Percentiles rank a stretch among this genome's conserved stretches.
Conservation (phyloP, 1,140 invertebrate species). For the Drosophila mayri region DNA sequence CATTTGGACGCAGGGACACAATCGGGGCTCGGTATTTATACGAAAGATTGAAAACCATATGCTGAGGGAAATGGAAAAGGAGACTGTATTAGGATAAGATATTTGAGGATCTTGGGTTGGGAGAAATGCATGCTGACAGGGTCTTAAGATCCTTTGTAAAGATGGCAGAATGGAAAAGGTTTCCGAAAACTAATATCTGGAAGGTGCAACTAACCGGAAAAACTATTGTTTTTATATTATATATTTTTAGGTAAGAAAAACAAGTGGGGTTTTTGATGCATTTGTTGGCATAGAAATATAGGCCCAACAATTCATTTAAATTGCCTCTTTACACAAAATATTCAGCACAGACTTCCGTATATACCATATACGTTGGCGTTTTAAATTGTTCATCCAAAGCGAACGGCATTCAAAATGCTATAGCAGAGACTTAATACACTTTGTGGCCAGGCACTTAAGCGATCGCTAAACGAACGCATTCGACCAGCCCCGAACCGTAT, state of each 20-base stretch:
- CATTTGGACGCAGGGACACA: slow-evolving; percentile 36
- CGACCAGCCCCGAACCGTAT: slow-evolving; percentile 46
- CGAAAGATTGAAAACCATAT: slow-evolving; percentile 32
- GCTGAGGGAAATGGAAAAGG: slow-evolving; percentile 31
- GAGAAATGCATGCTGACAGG: slow-evolving; percentile 20
- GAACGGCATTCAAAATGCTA: slow-evolving; percentile 10
- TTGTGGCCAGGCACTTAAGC: slow-evolving; percentile 34
- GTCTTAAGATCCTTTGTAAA: slow-evolving; percentile 26
- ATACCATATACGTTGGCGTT: not conserved
- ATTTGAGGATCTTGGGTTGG: slow-evolving; percentile 8
- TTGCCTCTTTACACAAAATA: slow-evolving; percentile 6
- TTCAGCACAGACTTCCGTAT: slow-evolving; percentile 20
- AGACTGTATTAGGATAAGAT: slow-evolving; percentile 35
- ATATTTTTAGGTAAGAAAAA: not conserved
- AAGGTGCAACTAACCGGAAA: slow-evolving; percentile 1
- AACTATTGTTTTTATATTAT: not conserved
- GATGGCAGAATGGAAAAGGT: slow-evolving; percentile 3
- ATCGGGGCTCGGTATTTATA: slow-evolving; percentile 21
- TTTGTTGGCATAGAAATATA: no score
- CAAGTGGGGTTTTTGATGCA: not conserved
- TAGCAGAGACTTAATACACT: slow-evolving; percentile 8
- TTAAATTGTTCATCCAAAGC: slow-evolving; percentile 8
- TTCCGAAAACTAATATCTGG: slow-evolving; percentile 1
- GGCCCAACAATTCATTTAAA: not conserved
- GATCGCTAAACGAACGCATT: slow-evolving; percentile 55